Base-by-base conservation (phyloP, 2,797 vertebrate genomes). In the Smutsia temminckii region DNA sequence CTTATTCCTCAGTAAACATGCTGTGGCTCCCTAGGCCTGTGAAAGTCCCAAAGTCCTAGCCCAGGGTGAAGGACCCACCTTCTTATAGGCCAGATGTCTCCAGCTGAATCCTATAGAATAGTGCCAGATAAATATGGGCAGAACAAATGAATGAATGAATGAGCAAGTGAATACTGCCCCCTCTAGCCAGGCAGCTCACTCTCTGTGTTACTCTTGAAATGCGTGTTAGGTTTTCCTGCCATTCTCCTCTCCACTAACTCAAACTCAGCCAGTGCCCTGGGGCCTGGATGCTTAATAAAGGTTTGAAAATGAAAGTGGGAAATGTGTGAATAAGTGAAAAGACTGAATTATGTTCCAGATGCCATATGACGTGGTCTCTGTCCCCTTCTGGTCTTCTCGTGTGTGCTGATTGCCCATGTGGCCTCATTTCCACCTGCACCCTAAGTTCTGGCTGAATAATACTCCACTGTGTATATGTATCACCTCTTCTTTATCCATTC, bases 71-170 rank as follows among this genome's bases (percentile, higher is more conserved):
- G 12, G 27, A 32, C 3, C 4, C 14, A 12, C 21, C 18, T 86
- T 75, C 49, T 11, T 46, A 4, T 16, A 72, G 59, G 34, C 68
- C 55, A 6, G 63, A 18, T 40, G 79, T 85, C 66, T 89, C 92
- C 21, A 89, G 46, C 64, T 42, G 16, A 55, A 23, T 53, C 51
- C 42, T 5, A 40, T 29, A 40, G 25, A 34, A 29, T 2, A 64
- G 18, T 0, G 0, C 29, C 37, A 3, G 1, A 27, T 29, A 27
- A 55, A 27, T 32, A 42, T 0, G 3, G 34, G 71, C 46, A 34
- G 72, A 21, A 46, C 18, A 20, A 29, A 40, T 3, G 68, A 46
- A 40, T 13, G 42, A 42, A 32, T 18, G 23, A 42, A 37, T 74
- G 64, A 23, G 63, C 6, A 51, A 55, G 37, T 7, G 13, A 55